A percentile compares a stretch with the other conserved stretches of the same genome.
phyloP scores from a whole-genome alignment of 1,140 invertebrate species.

The Drosophila miranda region DNA sequence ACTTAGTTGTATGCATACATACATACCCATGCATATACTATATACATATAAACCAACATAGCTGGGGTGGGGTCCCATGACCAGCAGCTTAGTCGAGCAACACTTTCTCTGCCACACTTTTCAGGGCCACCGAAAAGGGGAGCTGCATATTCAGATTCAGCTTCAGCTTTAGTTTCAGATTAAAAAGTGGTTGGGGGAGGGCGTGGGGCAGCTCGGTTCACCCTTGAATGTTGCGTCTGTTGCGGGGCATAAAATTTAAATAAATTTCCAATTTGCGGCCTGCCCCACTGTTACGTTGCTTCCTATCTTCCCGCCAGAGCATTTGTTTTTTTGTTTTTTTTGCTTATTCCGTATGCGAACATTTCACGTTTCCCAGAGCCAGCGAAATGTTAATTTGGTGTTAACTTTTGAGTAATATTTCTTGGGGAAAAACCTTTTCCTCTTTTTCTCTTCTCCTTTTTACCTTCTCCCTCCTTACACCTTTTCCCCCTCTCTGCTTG shows the following conservation, averaged over 20 bases:
- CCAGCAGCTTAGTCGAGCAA: constrained; percentile 12
- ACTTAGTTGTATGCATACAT: constrained; percentile 50
- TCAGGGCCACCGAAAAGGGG: constrained; percentile 17
- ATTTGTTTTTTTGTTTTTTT: constrained; percentile 35
- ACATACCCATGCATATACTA: no score
- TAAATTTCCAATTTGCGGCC: constrained; percentile 75
- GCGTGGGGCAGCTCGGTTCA: not conserved
- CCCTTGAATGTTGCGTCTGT: constrained; percentile 26
- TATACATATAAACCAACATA: not conserved
- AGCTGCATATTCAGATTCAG: not conserved
- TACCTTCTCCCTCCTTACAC: not conserved
- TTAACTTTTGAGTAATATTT: constrained; percentile 65
- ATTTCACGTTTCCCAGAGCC: constrained; percentile 47
- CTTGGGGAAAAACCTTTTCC: constrained; percentile 10
- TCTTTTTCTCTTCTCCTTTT: not conserved
- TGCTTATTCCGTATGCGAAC: constrained; percentile 47
- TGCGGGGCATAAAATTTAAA: constrained; percentile 70
- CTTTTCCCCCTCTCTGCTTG: not conserved
- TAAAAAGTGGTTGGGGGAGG: no score
- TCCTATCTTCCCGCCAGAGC: constrained; percentile 36
- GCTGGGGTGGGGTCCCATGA: no score
- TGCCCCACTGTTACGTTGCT: not conserved
- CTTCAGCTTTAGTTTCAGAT: not conserved
- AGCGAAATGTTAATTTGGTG: constrained; percentile 76
- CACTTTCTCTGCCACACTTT: constrained; percentile 26